A percentile compares a stretch with the other conserved stretches of the same genome.
These are phyloP conservation scores for Caenorhabditis doughertyi DNA, from an alignment of 2,888 invertebrate genomes.

Conservation along the genomic window DNA sequence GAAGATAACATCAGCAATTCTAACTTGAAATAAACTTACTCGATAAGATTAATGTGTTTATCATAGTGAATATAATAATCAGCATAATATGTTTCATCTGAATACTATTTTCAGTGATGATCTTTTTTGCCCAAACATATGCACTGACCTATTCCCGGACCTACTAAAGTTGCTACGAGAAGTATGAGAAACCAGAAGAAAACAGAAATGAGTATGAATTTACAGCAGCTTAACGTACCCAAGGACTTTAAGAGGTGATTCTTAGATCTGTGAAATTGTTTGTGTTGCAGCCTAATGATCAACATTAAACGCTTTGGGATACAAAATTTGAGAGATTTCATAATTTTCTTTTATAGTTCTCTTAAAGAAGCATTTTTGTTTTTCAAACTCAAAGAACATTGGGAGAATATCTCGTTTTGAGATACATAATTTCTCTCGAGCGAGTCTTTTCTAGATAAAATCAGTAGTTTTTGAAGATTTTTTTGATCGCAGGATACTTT, in stretches of 20 bases:
- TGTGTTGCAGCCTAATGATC: neutral
- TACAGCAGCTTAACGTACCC: too few relatives aligned
- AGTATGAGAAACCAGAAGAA: neutral
- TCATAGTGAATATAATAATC: slow-evolving; percentile 18
- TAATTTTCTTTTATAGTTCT: neutral
- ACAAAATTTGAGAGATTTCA: neutral
- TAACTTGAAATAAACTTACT: neutral
- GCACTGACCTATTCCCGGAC: neutral
- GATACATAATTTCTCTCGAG: neutral
- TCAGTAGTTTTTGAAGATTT: neutral
- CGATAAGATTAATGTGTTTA: slow-evolving; percentile 1
- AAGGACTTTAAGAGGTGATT: too few relatives aligned
- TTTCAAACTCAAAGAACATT: neutral
- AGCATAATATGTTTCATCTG: neutral
- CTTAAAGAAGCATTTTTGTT: neutral
- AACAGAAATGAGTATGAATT: neutral
- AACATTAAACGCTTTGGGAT: neutral
- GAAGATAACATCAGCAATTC: too few relatives aligned
- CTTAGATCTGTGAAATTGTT: too few relatives aligned
- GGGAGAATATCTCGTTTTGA: neutral
- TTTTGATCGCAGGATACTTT: neutral
- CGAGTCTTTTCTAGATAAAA: neutral
- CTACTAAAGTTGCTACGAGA: neutral
- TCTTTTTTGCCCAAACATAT: too few relatives aligned
- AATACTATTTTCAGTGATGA: neutral